Conservation (phyloP, 2,797 vertebrate genomes). For the Bufotes viridis region DNA sequence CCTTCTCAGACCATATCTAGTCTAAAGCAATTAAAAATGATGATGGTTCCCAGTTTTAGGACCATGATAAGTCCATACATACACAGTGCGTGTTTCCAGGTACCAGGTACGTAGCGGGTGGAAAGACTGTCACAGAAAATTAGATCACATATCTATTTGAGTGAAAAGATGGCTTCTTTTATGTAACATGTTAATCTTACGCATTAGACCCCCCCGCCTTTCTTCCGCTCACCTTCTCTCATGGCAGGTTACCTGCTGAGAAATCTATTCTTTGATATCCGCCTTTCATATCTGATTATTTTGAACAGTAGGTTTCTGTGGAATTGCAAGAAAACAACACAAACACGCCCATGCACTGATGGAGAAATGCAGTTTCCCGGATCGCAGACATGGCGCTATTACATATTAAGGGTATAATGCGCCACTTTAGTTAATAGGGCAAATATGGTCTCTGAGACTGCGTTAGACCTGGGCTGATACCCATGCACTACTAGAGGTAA, state of each 20-base stretch:
- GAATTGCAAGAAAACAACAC: neutral
- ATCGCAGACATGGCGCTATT: neutral
- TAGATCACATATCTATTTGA: neutral
- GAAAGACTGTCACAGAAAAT: neutral
- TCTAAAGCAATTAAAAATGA: too few relatives aligned
- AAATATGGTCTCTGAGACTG: neutral
- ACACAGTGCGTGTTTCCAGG: neutral
- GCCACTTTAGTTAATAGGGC: neutral
- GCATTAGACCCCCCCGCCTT: too few relatives aligned
- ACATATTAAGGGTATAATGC: neutral
- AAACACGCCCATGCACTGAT: neutral
- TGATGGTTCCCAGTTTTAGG: too few relatives aligned
- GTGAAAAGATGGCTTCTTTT: neutral
- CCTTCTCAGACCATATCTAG: too few relatives aligned
- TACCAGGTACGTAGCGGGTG: neutral
- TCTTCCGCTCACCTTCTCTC: neutral
- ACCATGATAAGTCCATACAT: neutral
- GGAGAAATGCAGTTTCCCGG: neutral
- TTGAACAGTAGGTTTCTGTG: neutral
- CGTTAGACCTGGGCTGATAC: neutral
- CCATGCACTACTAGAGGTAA: neutral
- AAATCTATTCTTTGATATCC: conserved; percentile 23
- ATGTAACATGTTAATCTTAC: neutral
- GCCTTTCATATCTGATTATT: conserved; percentile 9
- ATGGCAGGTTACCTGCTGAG: neutral